Evolutionary conservation across 2,888 invertebrate species (phyloP).

Genomic region (Parochlus steinenii): DNA sequence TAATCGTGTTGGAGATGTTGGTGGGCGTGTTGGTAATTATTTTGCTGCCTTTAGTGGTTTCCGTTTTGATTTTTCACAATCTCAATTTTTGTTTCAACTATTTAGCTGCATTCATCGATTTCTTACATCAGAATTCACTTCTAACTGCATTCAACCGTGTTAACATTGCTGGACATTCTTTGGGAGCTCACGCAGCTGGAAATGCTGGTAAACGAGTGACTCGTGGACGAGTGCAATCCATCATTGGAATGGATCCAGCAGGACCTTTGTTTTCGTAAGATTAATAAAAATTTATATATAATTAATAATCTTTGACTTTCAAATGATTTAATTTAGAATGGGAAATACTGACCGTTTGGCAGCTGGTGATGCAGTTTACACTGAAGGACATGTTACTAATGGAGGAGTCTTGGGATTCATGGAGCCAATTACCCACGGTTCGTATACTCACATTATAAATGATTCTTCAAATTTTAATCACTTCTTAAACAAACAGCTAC

Average conservation of each 20-base stretch:
- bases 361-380: conserved; percentile 23
- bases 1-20: conserved; percentile 22
- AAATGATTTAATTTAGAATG: conserved; percentile 15
- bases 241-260: conserved; percentile 27
- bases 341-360: conserved; percentile 18
- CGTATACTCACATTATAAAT: too few relatives aligned
- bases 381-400: conserved; percentile 25
- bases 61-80: too few relatives aligned
- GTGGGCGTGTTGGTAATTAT: too few relatives aligned
- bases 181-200: conserved; percentile 40
- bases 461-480: background rate
- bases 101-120: conserved; percentile 17
- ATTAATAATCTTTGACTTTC: background rate
- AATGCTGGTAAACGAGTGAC: conserved; percentile 37
- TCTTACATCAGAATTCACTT: background rate
- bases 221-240: conserved; percentile 34
- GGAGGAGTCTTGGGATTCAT: conserved; percentile 22
- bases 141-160: background rate
- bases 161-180: conserved; percentile 33
- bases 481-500: background rate
- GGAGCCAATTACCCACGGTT: conserved; percentile 26
- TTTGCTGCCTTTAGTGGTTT: too few relatives aligned
- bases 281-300: conserved; percentile 14
- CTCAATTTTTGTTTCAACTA: too few relatives aligned
- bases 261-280: conserved; percentile 18